A percentile compares a stretch with the other conserved stretches of the same genome.
phyloP scores from a whole-genome alignment of 2,888 invertebrate genomes.

The Drosophila hawaiiensis region DNA sequence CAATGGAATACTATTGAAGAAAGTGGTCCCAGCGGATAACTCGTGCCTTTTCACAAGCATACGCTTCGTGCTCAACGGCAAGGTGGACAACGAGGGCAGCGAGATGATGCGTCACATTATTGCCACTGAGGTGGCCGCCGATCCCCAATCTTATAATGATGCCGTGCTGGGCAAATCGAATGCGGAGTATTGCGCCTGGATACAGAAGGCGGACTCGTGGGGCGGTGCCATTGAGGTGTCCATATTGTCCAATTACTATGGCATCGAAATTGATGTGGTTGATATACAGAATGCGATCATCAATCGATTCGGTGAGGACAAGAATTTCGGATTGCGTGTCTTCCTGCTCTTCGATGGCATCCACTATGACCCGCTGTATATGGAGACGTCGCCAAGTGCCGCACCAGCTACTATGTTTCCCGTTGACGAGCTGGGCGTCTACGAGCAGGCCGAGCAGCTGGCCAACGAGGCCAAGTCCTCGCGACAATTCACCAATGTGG shows the following conservation, averaged over 20 bases:
- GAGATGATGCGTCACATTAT: slow-evolving; percentile 94
- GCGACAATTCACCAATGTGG: slow-evolving; percentile 95
- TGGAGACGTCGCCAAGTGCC: slow-evolving; percentile 92
- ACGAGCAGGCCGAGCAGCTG: slow-evolving; percentile 93
- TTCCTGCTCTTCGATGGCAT: slow-evolving; percentile 97
- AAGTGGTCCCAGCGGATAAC: slow-evolving; percentile 97
- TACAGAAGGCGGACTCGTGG: slow-evolving; percentile 95
- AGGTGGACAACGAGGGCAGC: slow-evolving; percentile 91
- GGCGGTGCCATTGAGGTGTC: slow-evolving; percentile 98
- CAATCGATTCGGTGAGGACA: slow-evolving; percentile 97
- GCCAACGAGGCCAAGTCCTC: slow-evolving; percentile 95
- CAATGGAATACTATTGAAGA: slow-evolving; percentile 92
- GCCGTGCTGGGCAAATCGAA: slow-evolving; percentile 94
- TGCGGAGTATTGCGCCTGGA: slow-evolving; percentile 95
- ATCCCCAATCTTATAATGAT: slow-evolving; percentile 92
- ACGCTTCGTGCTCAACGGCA: slow-evolving; percentile 89
- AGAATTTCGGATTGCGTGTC: slow-evolving; percentile 92
- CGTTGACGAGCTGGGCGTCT: slow-evolving; percentile 89
- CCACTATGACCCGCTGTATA: slow-evolving; percentile 96
- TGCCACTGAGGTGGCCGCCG: slow-evolving; percentile 92
- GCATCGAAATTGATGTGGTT: slow-evolving; percentile 96
- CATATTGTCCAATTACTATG: slow-evolving; percentile 94
- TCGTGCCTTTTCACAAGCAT: slow-evolving; percentile 98
- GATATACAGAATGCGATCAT: slow-evolving; percentile 96
- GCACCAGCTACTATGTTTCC: slow-evolving; percentile 93